Evolutionary conservation across 2,797 vertebrate species (phyloP).

Genomic region (Scleropages formosus): DNA sequence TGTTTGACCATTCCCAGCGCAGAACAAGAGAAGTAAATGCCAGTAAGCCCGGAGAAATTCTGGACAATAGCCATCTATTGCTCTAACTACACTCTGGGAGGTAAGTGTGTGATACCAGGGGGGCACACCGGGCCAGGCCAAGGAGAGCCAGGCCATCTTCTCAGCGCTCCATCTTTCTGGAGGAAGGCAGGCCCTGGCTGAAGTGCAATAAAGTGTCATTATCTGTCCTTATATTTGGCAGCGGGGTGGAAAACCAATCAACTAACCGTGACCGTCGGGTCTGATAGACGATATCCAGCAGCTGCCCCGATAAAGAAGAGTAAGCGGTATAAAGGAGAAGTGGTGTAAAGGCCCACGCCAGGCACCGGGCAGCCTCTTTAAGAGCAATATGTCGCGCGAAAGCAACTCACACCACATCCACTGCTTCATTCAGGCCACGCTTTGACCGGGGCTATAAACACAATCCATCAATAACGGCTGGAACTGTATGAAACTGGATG

Average conservation of each 20-base stretch:
- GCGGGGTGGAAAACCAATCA: constrained; percentile 10
- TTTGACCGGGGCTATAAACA: constrained; percentile 48
- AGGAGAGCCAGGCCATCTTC: no score
- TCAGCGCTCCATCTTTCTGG: neutral
- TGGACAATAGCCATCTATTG: no score
- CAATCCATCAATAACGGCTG: constrained; percentile 59
- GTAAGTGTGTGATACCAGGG: no score
- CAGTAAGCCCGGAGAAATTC: no score
- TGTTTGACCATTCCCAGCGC: no score
- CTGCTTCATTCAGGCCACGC: constrained; percentile 36
- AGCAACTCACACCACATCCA: neutral
- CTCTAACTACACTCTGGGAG: no score
- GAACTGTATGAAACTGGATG: constrained; percentile 57
- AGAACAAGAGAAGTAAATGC: no score
- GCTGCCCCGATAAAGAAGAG: neutral
- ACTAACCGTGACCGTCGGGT: neutral
- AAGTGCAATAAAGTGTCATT: constrained; percentile 1
- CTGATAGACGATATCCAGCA: constrained; percentile 1
- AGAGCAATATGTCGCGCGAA: neutral
- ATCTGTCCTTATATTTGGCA: constrained; percentile 3
- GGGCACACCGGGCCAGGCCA: no score
- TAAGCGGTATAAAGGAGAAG: no score
- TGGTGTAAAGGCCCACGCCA: neutral
- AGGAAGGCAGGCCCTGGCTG: neutral
- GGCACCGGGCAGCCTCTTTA: neutral